Evolutionary conservation across 2,888 invertebrate genomes (phyloP), one percentile per base, ranked within the genome.

Genomic region (Bombylius major): DNA sequence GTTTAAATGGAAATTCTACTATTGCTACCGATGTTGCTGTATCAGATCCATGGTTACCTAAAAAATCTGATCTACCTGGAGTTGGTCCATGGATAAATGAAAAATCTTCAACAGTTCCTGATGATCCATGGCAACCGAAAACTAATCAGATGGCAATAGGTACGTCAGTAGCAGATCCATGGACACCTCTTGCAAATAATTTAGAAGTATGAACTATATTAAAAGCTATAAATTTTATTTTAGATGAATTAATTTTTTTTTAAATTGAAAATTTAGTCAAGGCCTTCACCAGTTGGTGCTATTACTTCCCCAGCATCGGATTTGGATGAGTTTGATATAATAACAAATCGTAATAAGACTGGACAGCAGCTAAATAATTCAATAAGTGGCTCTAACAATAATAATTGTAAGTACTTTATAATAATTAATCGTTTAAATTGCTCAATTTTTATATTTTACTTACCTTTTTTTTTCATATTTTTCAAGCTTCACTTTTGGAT

Each of bases 251-350:
- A n/a, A 39, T 49, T 42, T 48, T 33, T 53, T 23, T 23, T 23
- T 23, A 2, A 2, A 23, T 23, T 23, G 23, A 23, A 23, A 23
- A 13, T 47, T 47, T 45, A 62, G 62, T 58, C 61, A 47, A 61
- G 66, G 48, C 64, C 66, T 53, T 60, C 63, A 47, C 62, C 63
- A 23, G 56, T 61, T 56, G 60, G 59, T 63, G 66, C 61, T 60
- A 63, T 56, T 70, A 61, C 60, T n/a, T 61, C 62, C 14, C 80
- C 84, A 5, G 77, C 81, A 4, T 81, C 83, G 7, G 89, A 89
- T 71, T 78, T 91, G 70, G 90, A 91, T 72, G 91, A 92, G 70
- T 92, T 92, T 75, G 91, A 91, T 73, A 81, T 87, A 60, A 83
- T 92, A 62, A 87, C 87, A 58, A 89, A 89, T 76, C 81, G 91